Base-by-base conservation (phyloP, 2,888 invertebrate species). In the Oxycera nigricornis region DNA sequence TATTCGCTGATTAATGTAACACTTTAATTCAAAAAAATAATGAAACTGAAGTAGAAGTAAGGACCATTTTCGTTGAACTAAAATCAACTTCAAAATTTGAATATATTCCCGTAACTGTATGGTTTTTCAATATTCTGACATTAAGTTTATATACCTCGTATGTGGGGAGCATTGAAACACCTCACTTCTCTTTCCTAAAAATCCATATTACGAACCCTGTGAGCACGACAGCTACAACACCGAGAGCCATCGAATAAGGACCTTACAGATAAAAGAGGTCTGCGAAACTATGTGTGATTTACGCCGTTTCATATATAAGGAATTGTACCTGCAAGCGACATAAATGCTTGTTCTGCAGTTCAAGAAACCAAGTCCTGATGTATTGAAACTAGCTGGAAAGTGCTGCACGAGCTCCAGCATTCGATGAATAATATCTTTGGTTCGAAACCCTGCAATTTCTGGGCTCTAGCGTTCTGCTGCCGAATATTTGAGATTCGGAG, bases 341-440 rank as follows among this genome's bases (percentile, higher is more conserved):
- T 70, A 65, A 75, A 72, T 75, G 75, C 75, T 75, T 72, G 75
- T 74, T 74, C 75, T 72, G 73, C 75, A 75, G 52, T 75, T 73
- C 73, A 35, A 35, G 70, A 31, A 65, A 50, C 9, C 62, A 24
- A 50, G 31, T 30, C 2, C 31, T 6, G 17, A 11, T 70, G 35
- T 70, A 70, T 70, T 70, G 30, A 22, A 52, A 55, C 52, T 26
- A 28, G 70, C 70, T 22, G 50, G 26, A 55, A 17, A n/a, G 31
- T 55, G 24, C 65, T 22, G 65, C 39, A 41, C 35, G 39, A 65
- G 41, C 24, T 22, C 65, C n/a, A 39, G 55, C 28, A 31, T n/a
- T 24, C 70, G 70, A 70, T 70, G 70, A 70, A 70, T 70, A 70
- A 70, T 70, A 55, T 55, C 70, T 68, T 50, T 28, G 52, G 52